Evolutionary conservation across 1,140 invertebrate genomes (phyloP), one percentile per base, ranked within the genome.

Genomic region (Drosophila sucinea): DNA sequence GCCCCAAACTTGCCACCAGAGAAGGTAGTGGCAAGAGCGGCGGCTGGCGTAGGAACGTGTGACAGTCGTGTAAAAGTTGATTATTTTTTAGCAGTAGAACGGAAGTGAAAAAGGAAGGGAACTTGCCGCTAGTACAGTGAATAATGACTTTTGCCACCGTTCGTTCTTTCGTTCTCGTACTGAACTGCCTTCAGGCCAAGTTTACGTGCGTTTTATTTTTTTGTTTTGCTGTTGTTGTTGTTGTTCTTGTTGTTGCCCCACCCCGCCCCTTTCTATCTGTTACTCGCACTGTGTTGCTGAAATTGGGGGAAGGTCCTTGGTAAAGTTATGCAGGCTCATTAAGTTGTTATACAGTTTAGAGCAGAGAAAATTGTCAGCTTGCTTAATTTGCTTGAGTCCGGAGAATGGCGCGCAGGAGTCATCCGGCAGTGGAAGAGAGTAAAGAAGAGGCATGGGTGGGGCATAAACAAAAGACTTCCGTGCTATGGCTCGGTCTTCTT

Each of bases 301-400:
- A 65, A 54, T 70, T 27, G 54, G 73, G 57, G 73, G 69, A 66
- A 64, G 67, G 73, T 75, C 73, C 73, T 70, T 64, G 41, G 73
- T 85, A 89, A 89, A 89, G 84, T 89, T 89, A 89, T 89, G 84
- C 84, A 84, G 84, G 84, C 84, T 89, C 84, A 89, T 89, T 89
- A 89, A 89, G 84, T 89, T 89, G 84, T 89, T 89, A 87, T 89
- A 84, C 84, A 89, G 84, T 89, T 89, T 89, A 89, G 84, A 89
- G 84, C 51, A 77, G 75, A 73, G 84, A 89, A 89, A 89, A 89
- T 89, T 89, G 85, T 89, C 84, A 89, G 84, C 84, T 81, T 77
- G 77, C 84, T 89, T 89, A 89, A 89, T 89, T 89, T 89, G 85
- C 68, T 62, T 67, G 66, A 76, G 68, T 73, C 73, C 51, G 70